A percentile compares a stretch with the other conserved stretches of the same genome.
These are phyloP conservation scores for Mylabris sibirica DNA, from an alignment of 2,888 invertebrate genomes.

Conservation along the genomic window DNA sequence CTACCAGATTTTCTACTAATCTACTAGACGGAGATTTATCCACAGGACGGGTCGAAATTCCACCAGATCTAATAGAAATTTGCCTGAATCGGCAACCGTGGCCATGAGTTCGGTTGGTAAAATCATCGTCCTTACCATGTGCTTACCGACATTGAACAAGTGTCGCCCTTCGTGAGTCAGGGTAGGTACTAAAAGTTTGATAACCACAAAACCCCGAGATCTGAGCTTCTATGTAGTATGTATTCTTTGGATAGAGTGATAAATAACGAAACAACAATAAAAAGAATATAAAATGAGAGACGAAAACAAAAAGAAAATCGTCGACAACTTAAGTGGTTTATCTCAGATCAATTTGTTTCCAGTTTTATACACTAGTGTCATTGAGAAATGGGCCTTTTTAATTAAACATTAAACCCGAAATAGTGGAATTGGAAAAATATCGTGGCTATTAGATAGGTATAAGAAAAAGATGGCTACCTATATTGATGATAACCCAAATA, in stretches of 20 bases:
- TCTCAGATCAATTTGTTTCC: constrained; percentile 49
- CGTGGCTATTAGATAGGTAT: constrained; percentile 35
- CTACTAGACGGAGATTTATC: too few relatives aligned
- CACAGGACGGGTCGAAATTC: too few relatives aligned
- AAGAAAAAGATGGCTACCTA: constrained; percentile 1
- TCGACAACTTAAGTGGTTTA: constrained; percentile 44
- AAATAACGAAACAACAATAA: background rate
- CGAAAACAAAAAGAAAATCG: background rate
- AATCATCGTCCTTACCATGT: too few relatives aligned
- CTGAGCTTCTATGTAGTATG: too few relatives aligned
- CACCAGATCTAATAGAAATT: too few relatives aligned
- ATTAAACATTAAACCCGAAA: constrained; percentile 32
- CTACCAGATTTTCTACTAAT: too few relatives aligned
- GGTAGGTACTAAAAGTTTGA: too few relatives aligned
- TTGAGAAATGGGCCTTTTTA: constrained; percentile 40
- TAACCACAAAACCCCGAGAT: too few relatives aligned
- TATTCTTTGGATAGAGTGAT: constrained; percentile 8
- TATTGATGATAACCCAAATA: background rate
- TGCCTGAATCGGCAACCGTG: too few relatives aligned
- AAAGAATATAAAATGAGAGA: background rate
- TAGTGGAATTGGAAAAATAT: constrained; percentile 38
- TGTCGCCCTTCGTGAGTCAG: too few relatives aligned
- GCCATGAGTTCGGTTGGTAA: too few relatives aligned
- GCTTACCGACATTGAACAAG: too few relatives aligned
- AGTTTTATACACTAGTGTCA: constrained; percentile 38